Evolutionary conservation across 2,888 invertebrate genomes (phyloP), one percentile per base, ranked within the genome.

Genomic region (Hypomecis atomaria): DNA sequence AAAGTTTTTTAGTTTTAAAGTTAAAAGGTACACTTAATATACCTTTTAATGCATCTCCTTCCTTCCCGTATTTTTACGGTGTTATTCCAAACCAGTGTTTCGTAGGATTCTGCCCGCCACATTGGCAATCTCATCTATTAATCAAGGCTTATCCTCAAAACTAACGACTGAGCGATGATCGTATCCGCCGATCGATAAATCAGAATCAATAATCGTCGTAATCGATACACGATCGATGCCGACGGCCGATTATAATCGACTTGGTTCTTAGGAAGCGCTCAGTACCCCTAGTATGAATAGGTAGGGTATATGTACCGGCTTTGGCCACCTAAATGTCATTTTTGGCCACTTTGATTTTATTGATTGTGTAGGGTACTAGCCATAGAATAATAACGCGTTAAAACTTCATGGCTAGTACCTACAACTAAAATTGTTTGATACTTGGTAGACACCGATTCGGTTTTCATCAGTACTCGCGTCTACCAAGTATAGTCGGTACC

Each of bases 151-250:
- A 71, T 66, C 68, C 71, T 70, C 66, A 65, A 69, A 67, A 55
- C 62, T 65, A 61, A 57, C 61, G 66, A 64, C 69, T 71, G 71
- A 71, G 70, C 70, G 75, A 74, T 73, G 71, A 75, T 74, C 76
- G 73, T 71, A 71, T 75, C 71, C 71, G 69, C 55, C 66, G 73
- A 71, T 72, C 75, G 66, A 73, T 73, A 73, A 73, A 73, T 73
- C 72, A 85, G 78, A 83, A 83, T 85, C 85, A 85, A 86, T 87
- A 86, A 88, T 86, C 82, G 81, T 56, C 71, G 79, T 88, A 85
- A 87, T 85, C 85, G 84, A 81, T 84, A 79, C 78, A 77, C 75
- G 81, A 76, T 77, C 75, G 75, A 74, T 78, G 75, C 77, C 71
- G 78, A 82, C 85, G 82, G 84, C 84, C 84, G 84, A 85, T 86